Evolutionary conservation across 2,113 vertebrate genomes (phyloP).

Genomic region (Oceanodroma tethys): DNA sequence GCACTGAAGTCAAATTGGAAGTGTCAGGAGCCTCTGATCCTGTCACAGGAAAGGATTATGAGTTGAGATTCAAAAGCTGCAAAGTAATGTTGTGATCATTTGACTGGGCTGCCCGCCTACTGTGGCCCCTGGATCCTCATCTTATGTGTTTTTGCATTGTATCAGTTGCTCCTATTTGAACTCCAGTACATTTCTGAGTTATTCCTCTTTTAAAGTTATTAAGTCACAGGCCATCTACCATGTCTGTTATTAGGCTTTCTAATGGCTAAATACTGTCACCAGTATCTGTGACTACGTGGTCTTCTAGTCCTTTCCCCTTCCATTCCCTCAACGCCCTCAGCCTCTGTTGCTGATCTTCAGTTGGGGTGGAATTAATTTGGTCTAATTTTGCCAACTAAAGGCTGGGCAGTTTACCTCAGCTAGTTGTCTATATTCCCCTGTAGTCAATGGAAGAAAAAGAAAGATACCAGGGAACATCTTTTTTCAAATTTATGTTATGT

Average conservation of each 20-base stretch:
- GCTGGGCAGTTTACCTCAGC: neutral
- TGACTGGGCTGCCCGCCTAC: too few relatives aligned
- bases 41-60: neutral
- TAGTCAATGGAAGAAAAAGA: neutral
- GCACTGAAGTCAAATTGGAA: neutral
- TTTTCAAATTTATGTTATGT: neutral
- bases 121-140: neutral
- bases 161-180: neutral
- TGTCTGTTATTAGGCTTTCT: neutral
- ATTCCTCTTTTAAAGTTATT: neutral
- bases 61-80: neutral
- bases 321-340: neutral
- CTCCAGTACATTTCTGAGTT: neutral
- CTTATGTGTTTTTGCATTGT: neutral
- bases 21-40: neutral
- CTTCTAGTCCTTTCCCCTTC: neutral
- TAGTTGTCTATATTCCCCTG: neutral
- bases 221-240: neutral
- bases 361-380: neutral
- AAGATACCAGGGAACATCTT: neutral
- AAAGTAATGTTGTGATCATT: neutral
- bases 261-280: neutral
- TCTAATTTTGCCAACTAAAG: neutral
- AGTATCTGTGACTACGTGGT: neutral
- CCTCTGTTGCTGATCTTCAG: neutral